A percentile compares a stretch with the other conserved stretches of the same genome.
Evolutionary conservation across 2,888 invertebrate species (phyloP).

Genomic region (Dendrolimus pini): DNA sequence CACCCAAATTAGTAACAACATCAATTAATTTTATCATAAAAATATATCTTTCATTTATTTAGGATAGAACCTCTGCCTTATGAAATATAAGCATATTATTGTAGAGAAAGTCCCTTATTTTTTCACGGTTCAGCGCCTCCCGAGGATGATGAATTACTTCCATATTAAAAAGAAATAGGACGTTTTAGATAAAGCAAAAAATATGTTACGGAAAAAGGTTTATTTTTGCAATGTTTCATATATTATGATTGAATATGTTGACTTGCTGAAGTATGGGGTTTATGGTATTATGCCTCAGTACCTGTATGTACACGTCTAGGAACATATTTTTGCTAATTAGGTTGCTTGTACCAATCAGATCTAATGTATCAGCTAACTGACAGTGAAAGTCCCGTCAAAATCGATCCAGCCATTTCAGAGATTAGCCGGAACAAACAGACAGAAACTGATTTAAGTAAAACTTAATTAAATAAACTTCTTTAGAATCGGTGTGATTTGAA

Average conservation of each 20-base stretch:
- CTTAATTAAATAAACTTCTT: too few species aligned
- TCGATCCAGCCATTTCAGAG: too few species aligned
- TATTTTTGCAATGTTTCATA: neutral
- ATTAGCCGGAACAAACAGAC: too few species aligned
- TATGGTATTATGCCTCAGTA: too few species aligned
- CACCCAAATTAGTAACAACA: too few species aligned
- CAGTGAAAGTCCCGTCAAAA: too few species aligned
- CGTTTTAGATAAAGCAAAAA: conserved; percentile 21
- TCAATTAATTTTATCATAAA: neutral
- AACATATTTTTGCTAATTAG: too few species aligned
- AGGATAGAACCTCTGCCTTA: neutral
- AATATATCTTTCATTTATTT: neutral
- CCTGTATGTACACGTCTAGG: too few species aligned
- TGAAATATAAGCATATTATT: neutral
- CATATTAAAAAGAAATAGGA: neutral
- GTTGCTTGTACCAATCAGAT: too few species aligned
- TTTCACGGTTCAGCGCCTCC: neutral
- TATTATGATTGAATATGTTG: neutral
- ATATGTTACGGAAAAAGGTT: conserved; percentile 2
- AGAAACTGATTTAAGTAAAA: too few species aligned
- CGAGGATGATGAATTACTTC: neutral
- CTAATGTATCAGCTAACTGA: too few species aligned
- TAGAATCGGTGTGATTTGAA: too few species aligned
- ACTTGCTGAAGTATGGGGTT: neutral
- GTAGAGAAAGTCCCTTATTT: neutral